Conservation (phyloP, 2,797 vertebrate genomes). For the Pachyuromys duprasi region DNA sequence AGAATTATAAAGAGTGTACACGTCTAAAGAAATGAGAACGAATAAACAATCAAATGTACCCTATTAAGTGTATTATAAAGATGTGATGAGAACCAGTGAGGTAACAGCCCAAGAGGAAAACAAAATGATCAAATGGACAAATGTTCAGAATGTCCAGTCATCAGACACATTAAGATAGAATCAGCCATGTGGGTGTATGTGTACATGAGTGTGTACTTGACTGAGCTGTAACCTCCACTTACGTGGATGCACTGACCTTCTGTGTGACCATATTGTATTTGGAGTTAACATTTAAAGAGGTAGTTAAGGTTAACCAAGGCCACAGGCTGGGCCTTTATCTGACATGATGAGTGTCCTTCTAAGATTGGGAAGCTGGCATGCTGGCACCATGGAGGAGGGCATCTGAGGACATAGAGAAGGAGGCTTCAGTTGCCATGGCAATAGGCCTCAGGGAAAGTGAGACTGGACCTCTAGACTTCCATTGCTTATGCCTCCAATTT, state of each 20-base stretch:
- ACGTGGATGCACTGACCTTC: too few relatives aligned
- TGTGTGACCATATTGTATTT: background rate
- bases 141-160: background rate
- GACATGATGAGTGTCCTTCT: background rate
- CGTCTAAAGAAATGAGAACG: background rate
- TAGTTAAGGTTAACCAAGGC: background rate
- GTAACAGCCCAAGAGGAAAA: background rate
- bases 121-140: background rate
- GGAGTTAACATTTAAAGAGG: background rate
- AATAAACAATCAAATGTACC: background rate
- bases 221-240: background rate
- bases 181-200: background rate
- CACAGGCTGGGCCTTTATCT: background rate
- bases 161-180: background rate
- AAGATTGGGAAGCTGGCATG: background rate
- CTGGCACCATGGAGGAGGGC: background rate
- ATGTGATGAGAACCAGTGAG: background rate
- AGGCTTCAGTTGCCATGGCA: background rate
- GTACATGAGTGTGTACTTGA: background rate
- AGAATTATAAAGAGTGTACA: background rate
- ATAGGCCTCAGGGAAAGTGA: background rate
- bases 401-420: background rate
- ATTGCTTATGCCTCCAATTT: background rate
- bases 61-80: background rate
- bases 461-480: background rate